Evolutionary conservation across 2,113 vertebrate species (phyloP).

Genomic region (Saccopteryx bilineata): DNA sequence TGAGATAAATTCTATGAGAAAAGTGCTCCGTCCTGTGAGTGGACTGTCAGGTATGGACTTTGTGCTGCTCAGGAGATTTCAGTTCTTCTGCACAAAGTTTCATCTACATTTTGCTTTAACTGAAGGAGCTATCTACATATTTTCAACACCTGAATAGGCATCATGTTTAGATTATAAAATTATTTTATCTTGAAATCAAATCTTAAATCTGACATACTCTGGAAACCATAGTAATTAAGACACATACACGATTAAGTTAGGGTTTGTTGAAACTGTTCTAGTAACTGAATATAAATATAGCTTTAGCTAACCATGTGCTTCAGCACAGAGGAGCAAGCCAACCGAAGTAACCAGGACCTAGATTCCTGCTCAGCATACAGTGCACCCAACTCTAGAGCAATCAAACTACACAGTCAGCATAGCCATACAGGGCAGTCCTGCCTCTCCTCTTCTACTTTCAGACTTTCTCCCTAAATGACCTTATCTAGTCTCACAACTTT

Average conservation of each 20-base stretch:
- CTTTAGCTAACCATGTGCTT: background rate
- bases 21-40: background rate
- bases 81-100: background rate
- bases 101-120: background rate
- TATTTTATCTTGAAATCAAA: slow-evolving; percentile 17
- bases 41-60: background rate
- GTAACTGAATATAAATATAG: background rate
- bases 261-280: background rate
- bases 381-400: background rate
- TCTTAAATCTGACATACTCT: background rate
- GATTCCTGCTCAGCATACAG: background rate
- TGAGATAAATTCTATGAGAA: background rate
- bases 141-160: background rate
- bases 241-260: background rate
- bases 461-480: background rate
- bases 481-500: background rate
- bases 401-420: fast-evolving
- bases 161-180: background rate
- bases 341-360: fast-evolving
- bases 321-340: background rate
- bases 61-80: background rate
- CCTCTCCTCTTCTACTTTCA: background rate
- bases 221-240: background rate
- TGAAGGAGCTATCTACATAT: background rate
- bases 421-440: background rate